Evolutionary conservation across 2,888 invertebrate genomes (phyloP).

Genomic region (Nezara viridula): DNA sequence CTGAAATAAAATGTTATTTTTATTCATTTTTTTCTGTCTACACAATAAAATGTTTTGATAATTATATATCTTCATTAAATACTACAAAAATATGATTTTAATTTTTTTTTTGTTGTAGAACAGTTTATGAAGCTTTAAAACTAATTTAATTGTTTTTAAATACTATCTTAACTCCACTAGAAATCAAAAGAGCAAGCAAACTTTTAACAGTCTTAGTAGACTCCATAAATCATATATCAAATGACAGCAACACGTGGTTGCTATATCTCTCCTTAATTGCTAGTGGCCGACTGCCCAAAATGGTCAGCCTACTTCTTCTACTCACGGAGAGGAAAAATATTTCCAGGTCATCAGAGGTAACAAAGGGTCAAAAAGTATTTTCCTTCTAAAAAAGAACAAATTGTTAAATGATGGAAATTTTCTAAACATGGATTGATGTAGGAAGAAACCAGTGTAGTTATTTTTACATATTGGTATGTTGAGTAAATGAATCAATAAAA

Average conservation of each 20-base stretch:
- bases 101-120: not conserved
- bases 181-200: not conserved
- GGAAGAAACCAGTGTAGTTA: no score
- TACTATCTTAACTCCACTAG: no score
- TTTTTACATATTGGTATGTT: no score
- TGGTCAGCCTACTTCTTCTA: conserved; percentile 12
- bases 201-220: not conserved
- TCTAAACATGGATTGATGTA: no score
- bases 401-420: not conserved
- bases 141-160: no score
- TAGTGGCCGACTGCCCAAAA: conserved; percentile 18
- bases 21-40: no score
- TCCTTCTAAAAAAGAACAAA: not conserved
- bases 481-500: no score
- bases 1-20: no score
- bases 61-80: not conserved
- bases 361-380: not conserved
- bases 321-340: not conserved
- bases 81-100: not conserved
- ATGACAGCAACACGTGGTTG: conserved; percentile 26
- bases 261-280: conserved; percentile 20
- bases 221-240: not conserved
- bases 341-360: not conserved
- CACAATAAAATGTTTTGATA: not conserved
- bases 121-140: not conserved